A percentile compares a stretch with the other conserved stretches of the same genome.
Conservation (phyloP, 2,113 vertebrate species). For the Potamarius usumacintae region DNA sequence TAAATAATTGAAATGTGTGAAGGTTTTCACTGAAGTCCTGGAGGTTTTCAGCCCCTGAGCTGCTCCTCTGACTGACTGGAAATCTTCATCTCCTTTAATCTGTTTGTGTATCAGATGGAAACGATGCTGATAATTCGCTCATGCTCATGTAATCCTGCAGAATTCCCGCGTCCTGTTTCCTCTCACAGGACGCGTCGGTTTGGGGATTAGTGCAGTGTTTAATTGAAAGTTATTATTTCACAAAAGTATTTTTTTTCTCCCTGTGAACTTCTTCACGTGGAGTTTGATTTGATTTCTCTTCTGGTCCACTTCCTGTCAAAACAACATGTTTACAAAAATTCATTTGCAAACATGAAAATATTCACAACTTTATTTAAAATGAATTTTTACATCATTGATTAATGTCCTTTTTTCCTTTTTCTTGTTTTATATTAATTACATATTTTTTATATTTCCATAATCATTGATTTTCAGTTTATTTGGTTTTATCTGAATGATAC, state of each 20-base stretch:
- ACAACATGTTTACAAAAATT: neutral
- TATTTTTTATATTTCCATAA: too few relatives aligned
- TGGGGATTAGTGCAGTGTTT: conserved; percentile 6
- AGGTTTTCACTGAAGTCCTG: neutral
- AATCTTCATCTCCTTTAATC: conserved; percentile 29
- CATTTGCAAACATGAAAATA: neutral
- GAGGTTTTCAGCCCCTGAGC: neutral
- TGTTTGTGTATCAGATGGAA: conserved; percentile 40
- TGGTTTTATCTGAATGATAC: too few relatives aligned
- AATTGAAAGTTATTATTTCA: neutral
- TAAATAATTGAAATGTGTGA: neutral
- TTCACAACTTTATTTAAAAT: neutral
- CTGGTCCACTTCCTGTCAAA: neutral
- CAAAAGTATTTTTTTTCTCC: neutral
- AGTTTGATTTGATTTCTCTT: neutral
- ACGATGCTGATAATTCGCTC: neutral
- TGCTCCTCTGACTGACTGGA: neutral
- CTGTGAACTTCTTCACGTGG: neutral
- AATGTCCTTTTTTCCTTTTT: neutral
- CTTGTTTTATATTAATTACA: neutral
- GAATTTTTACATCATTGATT: neutral
- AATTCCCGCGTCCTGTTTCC: conserved; percentile 21
- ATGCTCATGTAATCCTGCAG: conserved; percentile 16
- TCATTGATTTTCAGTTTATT: too few relatives aligned
- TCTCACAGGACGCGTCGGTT: conserved; percentile 11